Conservation (phyloP, 1,140 invertebrate genomes). For the Aphelenchoides fujianensis region DNA sequence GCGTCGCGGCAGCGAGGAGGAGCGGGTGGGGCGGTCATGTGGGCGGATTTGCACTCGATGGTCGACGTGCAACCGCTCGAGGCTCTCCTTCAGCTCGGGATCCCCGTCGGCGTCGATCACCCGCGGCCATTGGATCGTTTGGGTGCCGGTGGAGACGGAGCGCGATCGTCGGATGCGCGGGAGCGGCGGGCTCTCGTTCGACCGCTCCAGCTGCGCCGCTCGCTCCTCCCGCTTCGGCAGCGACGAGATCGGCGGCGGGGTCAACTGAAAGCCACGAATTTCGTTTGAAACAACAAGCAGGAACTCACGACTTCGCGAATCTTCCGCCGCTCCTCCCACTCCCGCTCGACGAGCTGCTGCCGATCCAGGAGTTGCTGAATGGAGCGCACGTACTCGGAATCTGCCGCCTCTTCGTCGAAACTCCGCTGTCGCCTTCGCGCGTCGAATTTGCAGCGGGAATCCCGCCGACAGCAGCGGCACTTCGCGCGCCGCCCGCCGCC, state of each 20-base stretch:
- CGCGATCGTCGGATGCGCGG: not conserved
- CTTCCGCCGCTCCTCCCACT: constrained; percentile 1
- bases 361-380: not conserved
- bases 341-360: not conserved
- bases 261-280: not conserved
- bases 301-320: constrained; percentile 6
- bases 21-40: not conserved
- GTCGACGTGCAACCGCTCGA: not conserved
- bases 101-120: not conserved
- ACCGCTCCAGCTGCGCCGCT: not conserved
- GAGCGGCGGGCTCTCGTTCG: not conserved
- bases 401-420: not conserved
- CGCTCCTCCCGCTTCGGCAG: too few relatives aligned
- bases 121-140: not conserved
- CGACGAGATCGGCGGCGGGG: too few relatives aligned
- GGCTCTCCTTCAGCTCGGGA: not conserved
- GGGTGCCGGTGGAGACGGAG: not conserved
- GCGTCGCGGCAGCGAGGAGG: not conserved
- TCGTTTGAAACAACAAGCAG: not conserved
- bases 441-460: not conserved
- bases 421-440: not conserved
- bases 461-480: not conserved
- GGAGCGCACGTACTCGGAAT: not conserved
- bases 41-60: not conserved
- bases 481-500: not conserved